A percentile compares a stretch with the other conserved stretches of the same genome.
Evolutionary conservation across 2,888 invertebrate species (phyloP).

Genomic region (Lapara coniferarum): DNA sequence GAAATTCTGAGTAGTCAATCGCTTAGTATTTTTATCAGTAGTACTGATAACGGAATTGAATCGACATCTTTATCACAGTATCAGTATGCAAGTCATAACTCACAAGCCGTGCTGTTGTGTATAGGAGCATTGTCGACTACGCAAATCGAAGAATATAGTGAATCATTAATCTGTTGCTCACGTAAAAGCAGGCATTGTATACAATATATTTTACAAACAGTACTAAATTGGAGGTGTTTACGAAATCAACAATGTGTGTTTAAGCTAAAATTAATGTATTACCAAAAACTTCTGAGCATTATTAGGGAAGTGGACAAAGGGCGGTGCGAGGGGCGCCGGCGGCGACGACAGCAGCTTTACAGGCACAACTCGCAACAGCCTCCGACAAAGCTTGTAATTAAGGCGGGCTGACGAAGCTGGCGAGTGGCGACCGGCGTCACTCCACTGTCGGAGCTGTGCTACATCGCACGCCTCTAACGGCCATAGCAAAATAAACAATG

Average conservation of each 20-base stretch:
- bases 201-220: background rate
- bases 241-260: background rate
- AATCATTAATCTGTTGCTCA: background rate
- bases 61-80: constrained; percentile 56
- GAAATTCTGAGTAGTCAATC: constrained; percentile 63
- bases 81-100: constrained; percentile 13
- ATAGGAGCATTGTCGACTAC: background rate
- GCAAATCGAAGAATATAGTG: background rate
- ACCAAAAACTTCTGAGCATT: constrained; percentile 32
- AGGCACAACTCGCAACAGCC: constrained; percentile 73
- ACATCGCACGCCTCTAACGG: constrained; percentile 56
- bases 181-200: constrained; percentile 7
- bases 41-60: constrained; percentile 52
- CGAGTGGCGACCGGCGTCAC: constrained; percentile 45
- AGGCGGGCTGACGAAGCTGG: constrained; percentile 27
- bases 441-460: constrained; percentile 58
- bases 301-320: constrained; percentile 25
- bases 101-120: constrained; percentile 8
- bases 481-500: constrained; percentile 62
- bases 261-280: background rate
- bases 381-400: constrained; percentile 45
- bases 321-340: constrained; percentile 1
- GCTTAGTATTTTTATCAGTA: constrained; percentile 60
- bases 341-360: constrained; percentile 48
- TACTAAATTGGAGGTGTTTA: background rate